Base-by-base conservation (phyloP, 1,140 invertebrate species). In the Bombus turneri region DNA sequence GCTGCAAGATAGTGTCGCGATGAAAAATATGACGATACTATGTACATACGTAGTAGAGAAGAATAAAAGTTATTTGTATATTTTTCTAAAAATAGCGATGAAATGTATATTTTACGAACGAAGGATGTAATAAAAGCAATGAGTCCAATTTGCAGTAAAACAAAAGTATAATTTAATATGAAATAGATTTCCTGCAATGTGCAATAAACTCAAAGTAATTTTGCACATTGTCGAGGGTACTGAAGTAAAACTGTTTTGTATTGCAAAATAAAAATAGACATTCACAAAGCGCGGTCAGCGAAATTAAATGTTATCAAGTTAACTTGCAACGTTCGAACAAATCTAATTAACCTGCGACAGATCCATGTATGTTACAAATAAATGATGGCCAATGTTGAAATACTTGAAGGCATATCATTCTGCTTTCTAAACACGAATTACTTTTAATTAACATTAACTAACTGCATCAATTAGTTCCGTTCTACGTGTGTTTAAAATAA, bases 381-480 rank as follows among this genome's bases (percentile, higher is more conserved):
- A 74, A 74, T 2, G 72, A 47, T 74, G 31, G 10, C n/a, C 41
- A 6, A 74, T 6, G 41, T 74, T 47, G n/a, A n/a, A 47, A 34
- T 47, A 47, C 41, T 47, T 12, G 41, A 74, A 74, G 47, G n/a
- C 41, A 2, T 34, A 41, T 18, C 28, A 28, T 74, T n/a, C n/a
- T 43, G 9, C 6, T n/a, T 53, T 28, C 73, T 31, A 10, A 25
- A 31, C 31, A 25, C 25, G n/a, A 53, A 31, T 75, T 75, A 57
- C 43, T 28, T 53, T 53, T 75, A 75, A 75, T 57, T 75, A 75
- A 28, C 73, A 74, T 53, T 57, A 57, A 25, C 31, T 34, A 37
- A 75, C 34, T 57, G 47, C 43, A 37, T 43, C 22, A 28, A 75
- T 75, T 75, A 37, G 22, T 22, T 5, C 22, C 10, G 73, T 53